Evolutionary conservation across 1,140 invertebrate species (phyloP).

Genomic region (Euwallacea fornicatus): DNA sequence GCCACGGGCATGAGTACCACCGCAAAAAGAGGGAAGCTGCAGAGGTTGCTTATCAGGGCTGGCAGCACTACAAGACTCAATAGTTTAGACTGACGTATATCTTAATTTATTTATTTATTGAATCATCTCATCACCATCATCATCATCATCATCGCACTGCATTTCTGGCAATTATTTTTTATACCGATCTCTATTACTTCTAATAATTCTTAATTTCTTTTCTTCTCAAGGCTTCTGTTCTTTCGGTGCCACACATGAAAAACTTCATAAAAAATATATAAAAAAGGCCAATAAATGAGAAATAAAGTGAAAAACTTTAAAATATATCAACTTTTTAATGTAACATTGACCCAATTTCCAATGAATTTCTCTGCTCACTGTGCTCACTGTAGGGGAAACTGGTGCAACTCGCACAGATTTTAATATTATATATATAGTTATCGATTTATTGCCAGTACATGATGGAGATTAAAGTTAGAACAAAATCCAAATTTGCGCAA

Average conservation of each 20-base stretch:
- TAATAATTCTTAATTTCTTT: neutral
- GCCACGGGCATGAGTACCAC: slow-evolving; percentile 62
- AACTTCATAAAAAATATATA: neutral
- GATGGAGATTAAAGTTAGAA: neutral
- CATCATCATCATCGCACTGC: neutral
- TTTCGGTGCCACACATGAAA: slow-evolving; percentile 8
- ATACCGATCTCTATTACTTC: neutral
- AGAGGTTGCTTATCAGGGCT: slow-evolving; percentile 64
- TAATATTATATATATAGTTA: neutral
- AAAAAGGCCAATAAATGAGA: slow-evolving; percentile 9
- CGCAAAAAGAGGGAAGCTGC: slow-evolving; percentile 57
- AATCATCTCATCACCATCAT: slow-evolving; percentile 27
- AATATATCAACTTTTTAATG: slow-evolving; percentile 44
- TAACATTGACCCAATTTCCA: slow-evolving; percentile 44
- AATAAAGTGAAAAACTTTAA: slow-evolving; percentile 34
- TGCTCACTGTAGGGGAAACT: slow-evolving; percentile 1
- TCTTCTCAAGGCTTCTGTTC: neutral
- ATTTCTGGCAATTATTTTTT: neutral
- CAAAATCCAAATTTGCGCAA: neutral
- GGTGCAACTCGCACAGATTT: slow-evolving; percentile 5
- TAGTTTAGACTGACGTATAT: slow-evolving; percentile 21
- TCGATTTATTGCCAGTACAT: neutral
- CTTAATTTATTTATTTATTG: slow-evolving; percentile 39
- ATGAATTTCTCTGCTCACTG: slow-evolving; percentile 34
- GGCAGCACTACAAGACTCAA: slow-evolving; percentile 49